Evolutionary conservation across 2,113 vertebrate genomes (phyloP), one percentile per base, ranked within the genome.

Genomic region (Forbesichthys papilliferus): DNA sequence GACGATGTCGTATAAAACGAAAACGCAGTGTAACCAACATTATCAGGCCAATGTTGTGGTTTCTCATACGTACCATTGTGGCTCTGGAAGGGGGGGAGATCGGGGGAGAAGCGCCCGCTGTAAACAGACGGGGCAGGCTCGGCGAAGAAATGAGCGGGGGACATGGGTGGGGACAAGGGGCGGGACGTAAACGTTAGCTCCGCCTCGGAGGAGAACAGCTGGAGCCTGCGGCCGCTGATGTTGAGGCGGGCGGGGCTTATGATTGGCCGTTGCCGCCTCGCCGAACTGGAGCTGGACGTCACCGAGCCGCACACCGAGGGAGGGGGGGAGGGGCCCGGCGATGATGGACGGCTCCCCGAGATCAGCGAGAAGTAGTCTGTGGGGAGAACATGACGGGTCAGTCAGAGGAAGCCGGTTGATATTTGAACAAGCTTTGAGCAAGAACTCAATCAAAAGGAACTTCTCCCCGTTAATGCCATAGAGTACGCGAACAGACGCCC

Each of bases 241-340:
- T 98, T 95, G 74, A 99, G 94, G 14, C 96, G 93, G 0, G 98
- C 97, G 0, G 98, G 98, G 84, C 98, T 98, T 92, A 99, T 99
- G 80, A 99, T 94, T 0, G 98, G 98, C 0, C 97, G 94, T 2
- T 96, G 93, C 13, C 93, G 91, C 4, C 92, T 89, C 84, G 94
- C 87, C 0, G 96, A 98, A 4, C 95, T 86, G 0, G 92, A 93
- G 74, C 95, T 98, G 79, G 97, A 99, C 0, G 93, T 90, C 18
- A 95, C 90, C 0, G 97, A 99, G 10, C 94, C 93, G 0, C 96
- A 93, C 4, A 98, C 84, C 0, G 97, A 98, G 0, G 97, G 95
- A 0, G 96, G 88, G 0, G 96, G 96, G 11, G 96, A 98, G 0
- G 94, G 94, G 2, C 94, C 90, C 0, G 95, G 95, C 0, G 96